A percentile compares a stretch with the other conserved stretches of the same genome.
Evolutionary conservation across 2,797 vertebrate genomes (phyloP).

Genomic region (Anguilla obscura): DNA sequence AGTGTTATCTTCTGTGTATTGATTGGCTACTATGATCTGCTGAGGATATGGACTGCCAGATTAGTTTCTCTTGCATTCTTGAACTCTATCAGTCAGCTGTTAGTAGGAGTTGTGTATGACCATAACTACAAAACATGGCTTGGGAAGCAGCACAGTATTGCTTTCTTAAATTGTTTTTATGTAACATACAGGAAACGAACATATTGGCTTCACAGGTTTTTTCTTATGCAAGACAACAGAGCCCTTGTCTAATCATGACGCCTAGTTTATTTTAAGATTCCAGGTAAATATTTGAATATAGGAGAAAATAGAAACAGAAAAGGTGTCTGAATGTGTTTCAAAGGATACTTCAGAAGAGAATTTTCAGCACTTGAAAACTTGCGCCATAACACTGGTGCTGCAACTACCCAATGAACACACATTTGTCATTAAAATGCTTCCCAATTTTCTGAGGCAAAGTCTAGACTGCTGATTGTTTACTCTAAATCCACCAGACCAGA

Average conservation of each 20-base stretch:
- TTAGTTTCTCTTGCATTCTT: background rate
- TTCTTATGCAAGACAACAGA: background rate
- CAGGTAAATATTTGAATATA: background rate
- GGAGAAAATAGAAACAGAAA: background rate
- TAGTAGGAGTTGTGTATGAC: background rate
- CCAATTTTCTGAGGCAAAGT: conserved; percentile 18
- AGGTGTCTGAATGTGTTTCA: background rate
- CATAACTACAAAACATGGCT: background rate
- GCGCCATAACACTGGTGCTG: background rate
- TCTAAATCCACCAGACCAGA: conserved; percentile 9
- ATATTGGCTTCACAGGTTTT: background rate
- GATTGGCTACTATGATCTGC: background rate
- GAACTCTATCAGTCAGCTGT: background rate
- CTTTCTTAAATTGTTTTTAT: conserved; percentile 5
- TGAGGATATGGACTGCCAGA: background rate
- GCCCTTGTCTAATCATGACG: background rate
- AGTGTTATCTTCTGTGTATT: background rate
- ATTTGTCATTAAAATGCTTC: conserved; percentile 24
- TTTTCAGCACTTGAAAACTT: background rate
- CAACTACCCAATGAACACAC: conserved; percentile 3
- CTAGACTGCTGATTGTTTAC: conserved; percentile 20
- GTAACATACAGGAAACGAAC: conserved; percentile 5
- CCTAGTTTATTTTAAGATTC: background rate
- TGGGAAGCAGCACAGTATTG: background rate
- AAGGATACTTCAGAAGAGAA: background rate